phyloP scores from a whole-genome alignment of 2,888 invertebrate genomes.

The Diarsia dahlii region DNA sequence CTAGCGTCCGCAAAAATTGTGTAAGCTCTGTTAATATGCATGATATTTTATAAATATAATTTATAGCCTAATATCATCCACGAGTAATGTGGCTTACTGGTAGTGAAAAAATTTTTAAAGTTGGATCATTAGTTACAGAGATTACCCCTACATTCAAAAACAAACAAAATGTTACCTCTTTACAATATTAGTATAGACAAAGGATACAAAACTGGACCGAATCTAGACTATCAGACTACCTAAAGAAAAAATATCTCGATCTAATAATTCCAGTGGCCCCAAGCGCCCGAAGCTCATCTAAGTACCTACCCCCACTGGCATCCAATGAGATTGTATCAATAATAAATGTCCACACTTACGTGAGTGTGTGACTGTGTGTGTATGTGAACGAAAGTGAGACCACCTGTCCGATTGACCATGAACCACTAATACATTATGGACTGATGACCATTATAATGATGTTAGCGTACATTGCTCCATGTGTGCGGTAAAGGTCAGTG shows the following conservation, averaged over 20 bases:
- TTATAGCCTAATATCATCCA: no score
- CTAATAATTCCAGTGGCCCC: neutral
- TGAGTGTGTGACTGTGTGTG: constrained; percentile 6
- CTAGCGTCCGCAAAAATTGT: no score
- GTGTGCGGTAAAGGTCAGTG: constrained; percentile 19
- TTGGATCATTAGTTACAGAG: no score
- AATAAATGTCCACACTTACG: constrained; percentile 25
- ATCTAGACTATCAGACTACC: neutral
- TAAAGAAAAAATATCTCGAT: neutral
- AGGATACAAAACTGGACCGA: no score
- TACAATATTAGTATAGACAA: neutral
- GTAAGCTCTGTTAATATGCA: no score
- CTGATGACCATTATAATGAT: constrained; percentile 51
- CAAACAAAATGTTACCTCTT: no score
- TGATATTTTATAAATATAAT: no score
- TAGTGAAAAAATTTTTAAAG: no score
- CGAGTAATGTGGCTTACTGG: no score
- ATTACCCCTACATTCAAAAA: no score
- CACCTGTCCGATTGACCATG: constrained; percentile 57
- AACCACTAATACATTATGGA: constrained; percentile 44
- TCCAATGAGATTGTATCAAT: constrained; percentile 26
- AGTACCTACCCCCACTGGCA: constrained; percentile 15
- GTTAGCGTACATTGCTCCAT: constrained; percentile 48
- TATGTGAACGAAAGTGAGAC: constrained; percentile 18
- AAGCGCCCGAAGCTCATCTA: neutral